These are phyloP conservation scores for Crocuta crocuta DNA, from an alignment of 2,113 vertebrate genomes.

Conservation along the genomic window DNA sequence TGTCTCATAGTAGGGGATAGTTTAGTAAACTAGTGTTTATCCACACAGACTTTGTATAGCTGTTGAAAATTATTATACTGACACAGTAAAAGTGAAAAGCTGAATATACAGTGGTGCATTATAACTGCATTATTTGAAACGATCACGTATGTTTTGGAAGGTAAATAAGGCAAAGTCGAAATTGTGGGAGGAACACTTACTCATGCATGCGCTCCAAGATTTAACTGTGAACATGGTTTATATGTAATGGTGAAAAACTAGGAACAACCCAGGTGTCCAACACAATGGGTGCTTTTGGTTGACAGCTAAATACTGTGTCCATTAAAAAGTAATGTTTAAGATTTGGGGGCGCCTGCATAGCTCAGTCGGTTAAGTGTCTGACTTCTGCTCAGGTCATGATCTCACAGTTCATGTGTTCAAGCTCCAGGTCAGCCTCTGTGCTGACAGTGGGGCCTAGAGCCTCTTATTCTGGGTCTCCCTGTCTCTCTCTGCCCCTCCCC, in stretches of 20 bases:
- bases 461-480: no score
- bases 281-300: not conserved
- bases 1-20: not conserved
- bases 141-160: not conserved
- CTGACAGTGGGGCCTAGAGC: no score
- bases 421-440: no score
- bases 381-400: no score
- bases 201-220: not conserved
- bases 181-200: conserved; percentile 7
- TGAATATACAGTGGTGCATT: conserved; percentile 3
- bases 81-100: conserved; percentile 47
- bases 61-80: conserved; percentile 49
- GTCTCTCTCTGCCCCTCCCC: no score
- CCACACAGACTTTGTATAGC: not conserved
- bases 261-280: not conserved
- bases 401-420: no score
- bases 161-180: conserved; percentile 46
- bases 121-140: conserved; percentile 26
- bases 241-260: conserved; percentile 30
- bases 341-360: no score
- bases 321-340: not conserved
- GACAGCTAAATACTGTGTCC: not conserved
- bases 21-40: conserved; percentile 53
- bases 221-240: conserved; percentile 24
- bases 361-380: no score